A percentile compares a stretch with the other conserved stretches of the same genome.
These are phyloP conservation scores for Caerostris darwini DNA, from an alignment of 1,140 invertebrate species.

Conservation along the genomic window DNA sequence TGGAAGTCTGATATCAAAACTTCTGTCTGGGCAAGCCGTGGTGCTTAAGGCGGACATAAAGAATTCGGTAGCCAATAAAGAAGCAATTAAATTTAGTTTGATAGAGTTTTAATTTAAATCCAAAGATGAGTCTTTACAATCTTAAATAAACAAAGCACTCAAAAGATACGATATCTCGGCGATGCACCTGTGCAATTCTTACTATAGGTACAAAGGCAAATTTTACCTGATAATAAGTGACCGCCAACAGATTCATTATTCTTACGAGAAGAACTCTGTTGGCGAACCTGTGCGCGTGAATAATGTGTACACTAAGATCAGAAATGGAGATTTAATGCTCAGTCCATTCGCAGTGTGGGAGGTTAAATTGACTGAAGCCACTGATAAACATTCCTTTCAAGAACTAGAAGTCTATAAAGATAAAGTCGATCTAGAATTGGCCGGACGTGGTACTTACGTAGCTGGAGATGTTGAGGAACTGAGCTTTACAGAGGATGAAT, in stretches of 20 bases:
- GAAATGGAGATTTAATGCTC: neutral
- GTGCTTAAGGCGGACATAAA: neutral
- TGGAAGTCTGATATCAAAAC: neutral
- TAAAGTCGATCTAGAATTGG: constrained; percentile 20
- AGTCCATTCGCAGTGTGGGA: constrained; percentile 44
- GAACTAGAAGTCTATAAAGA: neutral
- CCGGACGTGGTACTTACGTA: neutral
- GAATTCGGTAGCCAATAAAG: neutral
- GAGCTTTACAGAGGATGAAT: too few relatives aligned
- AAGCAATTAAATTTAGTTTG: constrained; percentile 14
- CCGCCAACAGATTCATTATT: neutral
- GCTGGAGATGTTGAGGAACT: neutral
- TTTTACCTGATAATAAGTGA: neutral
- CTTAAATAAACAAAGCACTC: neutral
- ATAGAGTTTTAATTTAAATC: neutral
- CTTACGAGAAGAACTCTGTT: neutral
- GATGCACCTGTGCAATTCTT: constrained; percentile 15
- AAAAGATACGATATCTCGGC: neutral
- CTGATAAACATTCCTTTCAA: neutral
- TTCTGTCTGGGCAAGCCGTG: constrained; percentile 10
- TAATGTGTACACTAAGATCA: neutral
- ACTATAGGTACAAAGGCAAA: neutral
- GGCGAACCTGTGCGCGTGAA: neutral
- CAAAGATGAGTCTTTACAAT: neutral
- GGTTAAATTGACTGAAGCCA: neutral